Base-by-base conservation (phyloP, 2,113 vertebrate genomes). In the Erinaceus europaeus region DNA sequence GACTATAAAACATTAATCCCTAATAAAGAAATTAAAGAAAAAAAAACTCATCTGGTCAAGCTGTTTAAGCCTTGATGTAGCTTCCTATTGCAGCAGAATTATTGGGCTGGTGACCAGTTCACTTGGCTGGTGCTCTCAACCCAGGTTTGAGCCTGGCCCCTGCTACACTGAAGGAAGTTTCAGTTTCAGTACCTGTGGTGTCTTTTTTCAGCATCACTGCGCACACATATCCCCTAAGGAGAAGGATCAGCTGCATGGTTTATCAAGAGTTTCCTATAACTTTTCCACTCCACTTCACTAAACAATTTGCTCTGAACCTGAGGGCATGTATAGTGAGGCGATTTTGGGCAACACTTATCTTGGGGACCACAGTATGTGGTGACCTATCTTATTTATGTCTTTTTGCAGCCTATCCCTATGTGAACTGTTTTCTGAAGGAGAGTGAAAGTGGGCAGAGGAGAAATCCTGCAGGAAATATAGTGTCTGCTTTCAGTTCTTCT, bases 361-460 rank as follows among this genome's bases (percentile, higher is more conserved):
- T 59, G 32, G 55, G 73, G 42, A 69, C 64, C 46, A 82, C 27
- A 68, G 59, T 6, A 29, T 88, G 25, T 91, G 17, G 42, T 53
- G 15, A 89, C 38, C 27, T 53, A 59, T 83, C 27, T 88, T 84
- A 4, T 20, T 53, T 13, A 21, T 53, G 18, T 6, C 25, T 53
- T 53, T 53, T 53, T 53, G 6, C n/a, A n/a, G n/a, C n/a, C n/a
- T 12, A 6, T 50, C 48, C 48, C 20, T 68, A 61, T 83, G 61
- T 83, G 52, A 74, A 34, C 64, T 77, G 13, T 90, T 15, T 88
- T 90, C 42, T 71, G 53, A 74, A 25, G 15, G 48, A 17, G 36
- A 94, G 46, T n/a, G 84, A 77, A 90, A 91, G 86, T 87, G 64
- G 32, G 48, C 59, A 87, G 62, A 75, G 20, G 36, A 91, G 64